Base-by-base conservation (phyloP, 2,797 vertebrate species). In the Oreochromis grahami region DNA sequence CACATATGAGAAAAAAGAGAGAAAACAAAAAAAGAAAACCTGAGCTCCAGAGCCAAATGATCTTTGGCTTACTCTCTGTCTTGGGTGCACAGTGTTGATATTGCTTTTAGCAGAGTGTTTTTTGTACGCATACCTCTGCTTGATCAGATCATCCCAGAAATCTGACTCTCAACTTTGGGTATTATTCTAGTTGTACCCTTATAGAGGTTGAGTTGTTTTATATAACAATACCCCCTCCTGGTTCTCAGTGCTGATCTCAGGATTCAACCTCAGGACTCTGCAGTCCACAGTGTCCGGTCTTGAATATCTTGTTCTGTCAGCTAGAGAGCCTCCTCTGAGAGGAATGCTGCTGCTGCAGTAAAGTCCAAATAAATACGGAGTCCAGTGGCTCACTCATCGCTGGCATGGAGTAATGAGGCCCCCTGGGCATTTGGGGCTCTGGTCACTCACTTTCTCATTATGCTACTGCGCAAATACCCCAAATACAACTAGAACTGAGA, bases 141-240 rank as follows among this genome's bases (percentile, higher is more conserved):
- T 92, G 91, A 94, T 92, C 91, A 93, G 91, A 94, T 94, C 92
- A 94, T 94, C 93, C 91, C 90, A 91, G 94, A 95, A 94, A 96
- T 92, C 89, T 86, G 93, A 95, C 81, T 90, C 93, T 91, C 29
- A 63, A 87, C 84, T 89, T n/a, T 82, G 63, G 88, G 87, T 95
- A 86, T 94, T 93, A 90, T 93, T 93, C 79, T 86, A 90, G 90
- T 92, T 87, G 81, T 89, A 83, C 88, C 83, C 89, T 92, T 89
- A 76, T 83, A 86, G 83, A 79, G 79, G 86, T 84, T 36, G 87
- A 89, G 89, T 93, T 88, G 86, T 94, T 93, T 90, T 88, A 94
- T 89, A 92, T 93, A 94, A 93, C 90, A 94, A 81, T 86, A 94
- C 83, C 84, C 86, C 83, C 78, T 58, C 60, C 43, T 51, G 86